Conservation (phyloP, 2,113 vertebrate species). For the Salminus brasiliensis region DNA sequence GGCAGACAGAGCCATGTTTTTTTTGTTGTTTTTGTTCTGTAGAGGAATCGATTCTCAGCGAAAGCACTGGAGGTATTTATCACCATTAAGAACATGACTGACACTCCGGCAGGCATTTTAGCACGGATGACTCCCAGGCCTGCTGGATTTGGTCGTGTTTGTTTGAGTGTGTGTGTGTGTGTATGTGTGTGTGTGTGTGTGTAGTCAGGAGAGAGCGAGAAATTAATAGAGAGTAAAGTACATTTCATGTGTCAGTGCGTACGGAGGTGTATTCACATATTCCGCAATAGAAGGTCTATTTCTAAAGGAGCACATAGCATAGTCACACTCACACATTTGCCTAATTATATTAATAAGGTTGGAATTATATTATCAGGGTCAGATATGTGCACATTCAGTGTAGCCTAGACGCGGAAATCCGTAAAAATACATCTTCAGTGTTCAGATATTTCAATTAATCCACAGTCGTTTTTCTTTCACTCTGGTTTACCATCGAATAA, state of each 20-base stretch:
- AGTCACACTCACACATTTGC: background rate
- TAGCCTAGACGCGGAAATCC: background rate
- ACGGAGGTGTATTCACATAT: background rate
- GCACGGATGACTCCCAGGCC: constrained; percentile 31
- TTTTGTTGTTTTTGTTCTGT: background rate
- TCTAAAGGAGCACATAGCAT: background rate
- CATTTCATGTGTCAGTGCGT: constrained; percentile 1
- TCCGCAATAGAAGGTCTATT: background rate
- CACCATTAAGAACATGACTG: constrained; percentile 49
- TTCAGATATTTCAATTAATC: background rate
- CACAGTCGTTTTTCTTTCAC: background rate
- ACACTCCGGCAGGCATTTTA: constrained; percentile 33
- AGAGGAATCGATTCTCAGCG: constrained; percentile 26
- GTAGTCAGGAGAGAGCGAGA: background rate
- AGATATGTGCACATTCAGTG: background rate
- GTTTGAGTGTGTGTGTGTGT: constrained; percentile 4
- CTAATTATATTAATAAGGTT: background rate
- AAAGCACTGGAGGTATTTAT: constrained; percentile 45
- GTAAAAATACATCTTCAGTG: background rate
- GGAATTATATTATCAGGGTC: background rate
- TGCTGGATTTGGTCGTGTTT: background rate
- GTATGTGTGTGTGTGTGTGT: constrained; percentile 15
- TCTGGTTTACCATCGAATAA: no score
- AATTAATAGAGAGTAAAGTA: background rate
- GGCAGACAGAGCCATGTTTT: background rate